These are phyloP conservation scores for Ctenoplectra terminalis DNA, from an alignment of 1,140 invertebrate species.

Conservation along the genomic window DNA sequence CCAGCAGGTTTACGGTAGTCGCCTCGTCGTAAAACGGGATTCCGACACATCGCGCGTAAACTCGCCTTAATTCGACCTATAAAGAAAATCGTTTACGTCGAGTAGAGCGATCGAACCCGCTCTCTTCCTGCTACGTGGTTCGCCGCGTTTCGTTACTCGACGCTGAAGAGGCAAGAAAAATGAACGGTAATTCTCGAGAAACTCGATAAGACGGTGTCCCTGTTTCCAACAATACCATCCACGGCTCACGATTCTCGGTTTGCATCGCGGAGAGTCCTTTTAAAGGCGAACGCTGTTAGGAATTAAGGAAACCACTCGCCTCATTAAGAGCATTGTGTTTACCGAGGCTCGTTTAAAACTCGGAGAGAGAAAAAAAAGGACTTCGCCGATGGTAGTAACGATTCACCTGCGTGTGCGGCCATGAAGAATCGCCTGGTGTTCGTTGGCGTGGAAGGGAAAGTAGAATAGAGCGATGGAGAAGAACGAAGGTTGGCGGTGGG, in stretches of 20 bases:
- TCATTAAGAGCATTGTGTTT: constrained; percentile 28
- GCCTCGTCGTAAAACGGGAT: constrained; percentile 65
- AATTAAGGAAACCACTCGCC: not conserved
- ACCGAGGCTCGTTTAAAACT: not conserved
- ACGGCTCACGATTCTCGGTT: not conserved
- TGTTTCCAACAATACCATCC: not conserved
- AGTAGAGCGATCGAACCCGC: constrained; percentile 13
- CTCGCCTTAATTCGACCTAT: constrained; percentile 67
- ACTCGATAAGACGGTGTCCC: not conserved
- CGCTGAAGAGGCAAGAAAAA: no score
- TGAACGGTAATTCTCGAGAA: no score
- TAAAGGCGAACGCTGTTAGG: not conserved
- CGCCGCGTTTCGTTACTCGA: not conserved
- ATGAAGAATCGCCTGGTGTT: constrained; percentile 1
- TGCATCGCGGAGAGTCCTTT: not conserved
- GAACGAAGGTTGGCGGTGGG: no score
- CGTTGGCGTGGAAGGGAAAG: constrained; percentile 27
- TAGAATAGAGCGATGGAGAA: constrained; percentile 29
- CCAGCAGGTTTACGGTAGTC: constrained; percentile 57
- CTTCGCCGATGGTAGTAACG: not conserved
- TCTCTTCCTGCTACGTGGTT: constrained; percentile 11
- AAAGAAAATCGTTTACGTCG: constrained; percentile 62
- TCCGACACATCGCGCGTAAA: constrained; percentile 64
- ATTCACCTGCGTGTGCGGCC: constrained; percentile 38
- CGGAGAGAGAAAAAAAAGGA: not conserved